A percentile compares a stretch with the other conserved stretches of the same genome.
Conservation (phyloP, 2,113 vertebrate species). For the Xerus inauris region DNA sequence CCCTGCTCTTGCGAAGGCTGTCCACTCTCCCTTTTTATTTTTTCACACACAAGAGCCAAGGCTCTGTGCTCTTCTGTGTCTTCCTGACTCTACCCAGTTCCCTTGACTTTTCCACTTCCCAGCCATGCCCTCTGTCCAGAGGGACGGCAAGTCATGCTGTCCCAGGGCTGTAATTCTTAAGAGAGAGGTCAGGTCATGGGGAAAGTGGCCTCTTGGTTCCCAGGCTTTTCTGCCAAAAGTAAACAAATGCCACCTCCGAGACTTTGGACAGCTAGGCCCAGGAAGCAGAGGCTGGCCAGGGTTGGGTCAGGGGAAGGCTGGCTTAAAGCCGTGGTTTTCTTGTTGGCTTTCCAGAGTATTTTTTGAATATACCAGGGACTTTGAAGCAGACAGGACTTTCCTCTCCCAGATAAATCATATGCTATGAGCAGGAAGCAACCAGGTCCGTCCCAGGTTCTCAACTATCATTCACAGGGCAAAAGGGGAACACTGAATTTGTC, state of each 20-base stretch:
- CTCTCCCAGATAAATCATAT: neutral
- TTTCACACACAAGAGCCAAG: constrained; percentile 29
- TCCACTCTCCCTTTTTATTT: neutral
- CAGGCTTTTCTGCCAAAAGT: constrained; percentile 81
- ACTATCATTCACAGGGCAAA: neutral
- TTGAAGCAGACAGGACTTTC: neutral
- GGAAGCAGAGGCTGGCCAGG: constrained; percentile 59
- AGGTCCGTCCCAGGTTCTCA: constrained; percentile 23
- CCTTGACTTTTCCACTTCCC: constrained; percentile 72
- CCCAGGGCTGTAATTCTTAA: constrained; percentile 83
- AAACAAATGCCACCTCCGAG: constrained; percentile 59
- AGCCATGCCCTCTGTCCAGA: constrained; percentile 81
- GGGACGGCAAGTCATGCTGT: constrained; percentile 76
- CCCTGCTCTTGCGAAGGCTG: neutral
- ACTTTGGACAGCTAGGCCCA: constrained; percentile 56
- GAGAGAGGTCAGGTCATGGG: constrained; percentile 84
- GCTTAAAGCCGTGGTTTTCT: neutral
- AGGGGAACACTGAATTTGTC: neutral
- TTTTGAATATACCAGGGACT: neutral
- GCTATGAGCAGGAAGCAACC: neutral
- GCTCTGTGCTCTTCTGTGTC: neutral
- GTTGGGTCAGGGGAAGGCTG: constrained; percentile 54
- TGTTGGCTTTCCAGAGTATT: constrained; percentile 54
- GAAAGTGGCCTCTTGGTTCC: constrained; percentile 83
- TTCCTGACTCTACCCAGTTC: constrained; percentile 11